A percentile compares a stretch with the other conserved stretches of the same genome.
Conservation (phyloP, 2,797 vertebrate species). For the Helarctos malayanus region DNA sequence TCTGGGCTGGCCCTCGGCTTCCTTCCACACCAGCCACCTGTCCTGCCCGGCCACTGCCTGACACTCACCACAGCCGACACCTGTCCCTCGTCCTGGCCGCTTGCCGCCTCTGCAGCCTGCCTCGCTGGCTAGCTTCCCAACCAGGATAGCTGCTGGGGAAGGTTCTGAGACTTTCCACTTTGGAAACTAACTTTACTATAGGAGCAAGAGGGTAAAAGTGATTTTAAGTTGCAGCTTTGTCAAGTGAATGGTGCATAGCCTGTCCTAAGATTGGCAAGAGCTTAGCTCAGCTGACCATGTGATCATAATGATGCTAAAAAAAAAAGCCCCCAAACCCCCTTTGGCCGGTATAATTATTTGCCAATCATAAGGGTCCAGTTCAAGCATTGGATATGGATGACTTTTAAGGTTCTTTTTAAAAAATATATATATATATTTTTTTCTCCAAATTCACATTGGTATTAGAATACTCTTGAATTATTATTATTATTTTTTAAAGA, state of each 20-base stretch:
- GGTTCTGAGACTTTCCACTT: background rate
- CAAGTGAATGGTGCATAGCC: background rate
- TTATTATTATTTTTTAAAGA: too few relatives aligned
- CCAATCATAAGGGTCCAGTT: background rate
- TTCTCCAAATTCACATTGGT: too few relatives aligned
- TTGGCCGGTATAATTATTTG: background rate
- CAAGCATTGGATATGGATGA: background rate
- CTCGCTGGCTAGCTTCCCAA: background rate
- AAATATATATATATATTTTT: too few relatives aligned
- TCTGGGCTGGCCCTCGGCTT: background rate
- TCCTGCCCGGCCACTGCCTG: background rate
- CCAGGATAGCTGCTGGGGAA: background rate
- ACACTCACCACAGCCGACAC: conserved; percentile 54
- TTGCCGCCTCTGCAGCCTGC: background rate
- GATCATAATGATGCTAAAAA: background rate
- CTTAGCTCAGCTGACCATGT: background rate
- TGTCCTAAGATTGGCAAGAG: background rate
- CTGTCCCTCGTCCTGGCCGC: background rate
- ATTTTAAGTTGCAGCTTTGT: background rate
- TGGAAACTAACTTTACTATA: background rate
- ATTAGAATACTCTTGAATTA: too few relatives aligned
- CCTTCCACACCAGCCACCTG: background rate
- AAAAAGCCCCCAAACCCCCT: background rate
- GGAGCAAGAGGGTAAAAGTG: background rate
- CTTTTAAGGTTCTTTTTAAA: background rate